phyloP scores from a whole-genome alignment of 2,888 invertebrate genomes.

The Cataglyphis rosenhaueri region DNA sequence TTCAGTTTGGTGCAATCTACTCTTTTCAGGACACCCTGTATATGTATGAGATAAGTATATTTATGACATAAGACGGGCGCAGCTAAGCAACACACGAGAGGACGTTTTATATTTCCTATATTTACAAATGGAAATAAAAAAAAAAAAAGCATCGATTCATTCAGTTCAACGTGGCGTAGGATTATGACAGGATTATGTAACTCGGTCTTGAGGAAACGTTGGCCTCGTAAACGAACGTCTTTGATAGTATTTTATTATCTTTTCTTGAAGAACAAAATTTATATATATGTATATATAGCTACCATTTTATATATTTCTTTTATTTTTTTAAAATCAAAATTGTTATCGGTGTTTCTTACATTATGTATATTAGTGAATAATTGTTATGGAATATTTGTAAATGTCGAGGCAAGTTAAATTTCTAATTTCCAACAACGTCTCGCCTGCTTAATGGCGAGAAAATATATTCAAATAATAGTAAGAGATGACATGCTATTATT shows the following conservation, averaged over 20 bases:
- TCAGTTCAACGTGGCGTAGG: slow-evolving; percentile 3
- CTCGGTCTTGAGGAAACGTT: neutral
- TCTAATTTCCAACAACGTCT: slow-evolving; percentile 3
- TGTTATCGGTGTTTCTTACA: neutral
- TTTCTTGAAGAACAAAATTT: neutral
- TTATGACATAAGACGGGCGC: slow-evolving; percentile 15
- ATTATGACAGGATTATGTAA: slow-evolving; percentile 35
- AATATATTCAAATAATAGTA: neutral
- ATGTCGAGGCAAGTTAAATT: neutral
- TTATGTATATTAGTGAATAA: neutral
- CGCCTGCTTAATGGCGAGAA: slow-evolving; percentile 2
- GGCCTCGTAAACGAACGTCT: slow-evolving; percentile 24
- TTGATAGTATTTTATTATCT: neutral
- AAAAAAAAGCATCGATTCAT: slow-evolving; percentile 1
- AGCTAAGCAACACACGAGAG: neutral
- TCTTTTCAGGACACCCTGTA: neutral
- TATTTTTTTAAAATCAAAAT: neutral
- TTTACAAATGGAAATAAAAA: slow-evolving; percentile 25
- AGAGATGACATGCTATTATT: slow-evolving; percentile 54
- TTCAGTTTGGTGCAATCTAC: too few species aligned
- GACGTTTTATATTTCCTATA: slow-evolving; percentile 29
- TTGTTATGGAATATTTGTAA: neutral
- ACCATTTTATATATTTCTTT: neutral
- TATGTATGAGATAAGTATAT: slow-evolving; percentile 12
- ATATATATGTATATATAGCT: neutral